Base-by-base conservation (phyloP, 2,888 invertebrate genomes). In the Drosophila longiperda region DNA sequence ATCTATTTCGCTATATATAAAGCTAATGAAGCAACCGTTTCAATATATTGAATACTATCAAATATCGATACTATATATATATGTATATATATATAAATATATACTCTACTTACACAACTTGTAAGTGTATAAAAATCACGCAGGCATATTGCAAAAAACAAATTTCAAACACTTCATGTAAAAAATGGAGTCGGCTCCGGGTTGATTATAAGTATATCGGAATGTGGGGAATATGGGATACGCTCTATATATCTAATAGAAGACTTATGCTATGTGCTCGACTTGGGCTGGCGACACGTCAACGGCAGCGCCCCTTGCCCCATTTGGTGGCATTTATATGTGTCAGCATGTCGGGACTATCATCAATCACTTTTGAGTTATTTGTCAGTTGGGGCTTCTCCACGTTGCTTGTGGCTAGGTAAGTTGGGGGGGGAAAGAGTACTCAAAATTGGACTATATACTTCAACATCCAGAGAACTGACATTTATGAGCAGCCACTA, bases 301-400 rank as follows among this genome's bases (percentile, higher is more conserved):
- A 88, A 66, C 70, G 78, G 59, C 86, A 83, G 70, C 70, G 83
- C 75, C 83, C 70, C 71, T 69, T 73, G 77, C 87, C 66, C 89
- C 85, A 87, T 87, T 87, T 89, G 77, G 74, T 70, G 76, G 89
- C 85, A 89, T 86, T 86, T 86, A 86, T 89, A 87, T 89, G 84
- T 86, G 89, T 86, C 85, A 87, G 75, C 84, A 77, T 89, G 85
- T 89, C 85, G 83, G 71, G 87, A 73, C 70, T 75, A 73, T 82
- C 85, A 86, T 86, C 85, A 86, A 86, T 86, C 85, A 86, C 85
- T 83, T 83, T 80, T 82, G 80, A 89, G 87, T 87, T 85, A 89
- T 89, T 85, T 88, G 87, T 85, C 82, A 88, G 89, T 71, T 72
- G 80, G 69, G 69, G 75, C 72, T 78, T 71, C 50, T 38, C 32